These are phyloP conservation scores for Macquaria australasica DNA, from an alignment of 2,113 vertebrate genomes.

Conservation along the genomic window DNA sequence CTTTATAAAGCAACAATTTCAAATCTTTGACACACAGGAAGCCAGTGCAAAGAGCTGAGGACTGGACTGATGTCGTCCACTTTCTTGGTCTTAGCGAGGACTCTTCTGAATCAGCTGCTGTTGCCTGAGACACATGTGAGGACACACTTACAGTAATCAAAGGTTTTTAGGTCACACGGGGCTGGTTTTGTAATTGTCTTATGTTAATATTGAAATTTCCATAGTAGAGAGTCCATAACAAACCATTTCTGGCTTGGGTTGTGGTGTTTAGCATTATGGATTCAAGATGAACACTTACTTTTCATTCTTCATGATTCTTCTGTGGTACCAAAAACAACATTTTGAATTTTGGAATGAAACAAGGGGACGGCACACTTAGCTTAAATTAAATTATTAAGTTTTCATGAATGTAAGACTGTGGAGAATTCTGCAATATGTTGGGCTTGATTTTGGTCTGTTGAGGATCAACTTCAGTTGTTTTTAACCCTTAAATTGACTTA, in stretches of 20 bases:
- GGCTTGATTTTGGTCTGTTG: neutral
- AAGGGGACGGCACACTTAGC: too few species aligned
- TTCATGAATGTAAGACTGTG: too few species aligned
- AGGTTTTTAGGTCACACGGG: neutral
- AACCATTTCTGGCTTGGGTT: neutral
- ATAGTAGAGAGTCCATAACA: neutral
- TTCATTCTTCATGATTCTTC: neutral
- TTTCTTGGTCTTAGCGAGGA: neutral
- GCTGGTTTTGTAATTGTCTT: neutral
- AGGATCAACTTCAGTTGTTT: neutral
- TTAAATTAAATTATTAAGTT: too few species aligned
- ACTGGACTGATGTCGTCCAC: neutral
- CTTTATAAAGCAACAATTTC: neutral
- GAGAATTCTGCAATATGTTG: neutral
- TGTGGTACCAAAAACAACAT: neutral
- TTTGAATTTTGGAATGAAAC: neutral
- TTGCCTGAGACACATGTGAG: neutral
- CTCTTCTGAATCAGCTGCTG: neutral
- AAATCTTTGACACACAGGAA: too few species aligned
- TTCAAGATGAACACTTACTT: neutral
- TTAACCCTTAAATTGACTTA: neutral
- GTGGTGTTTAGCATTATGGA: neutral
- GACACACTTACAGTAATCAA: neutral
- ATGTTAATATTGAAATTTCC: neutral
- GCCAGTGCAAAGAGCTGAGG: neutral